Base-by-base conservation (phyloP, 2,888 invertebrate species). In the Isoperla grammatica region DNA sequence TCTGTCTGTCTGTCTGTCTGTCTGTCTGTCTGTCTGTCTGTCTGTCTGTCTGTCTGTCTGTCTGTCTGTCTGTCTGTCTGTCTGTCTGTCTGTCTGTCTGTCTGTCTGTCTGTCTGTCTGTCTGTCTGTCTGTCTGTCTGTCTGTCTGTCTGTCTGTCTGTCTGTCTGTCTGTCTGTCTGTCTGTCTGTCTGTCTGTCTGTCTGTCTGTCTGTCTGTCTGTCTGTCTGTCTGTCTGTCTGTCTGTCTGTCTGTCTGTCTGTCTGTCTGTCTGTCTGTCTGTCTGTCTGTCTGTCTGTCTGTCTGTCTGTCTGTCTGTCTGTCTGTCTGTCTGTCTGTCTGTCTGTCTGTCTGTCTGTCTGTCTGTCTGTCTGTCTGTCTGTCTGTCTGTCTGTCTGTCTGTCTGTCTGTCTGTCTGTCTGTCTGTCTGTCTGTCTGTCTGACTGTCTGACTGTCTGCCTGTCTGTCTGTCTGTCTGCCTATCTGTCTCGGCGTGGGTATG, bases 61-160 rank as follows among this genome's bases (percentile, higher is more conserved):
- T 59, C 59, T 59, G 56, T 59, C 59, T 59, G 56, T 59, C 59
- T 59, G 56, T 59, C 59, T 59, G 59, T 59, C 59, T 59, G 59
- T 59, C 57, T 59, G 59, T 59, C 59, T 59, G 59, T 59, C 59
- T 59, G 59, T 59, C 59, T 59, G 59, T 58, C 53, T 58, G 53
- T 58, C 53, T 58, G 58, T 58, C 40, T 58, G 58, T 58, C 53
- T 58, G 58, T 58, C 53, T 58, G 53, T 58, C 53, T 58, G 58
- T 58, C 40, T 58, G 58, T 58, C 40, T 58, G 58, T 54, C 40
- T 54, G 58, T 54, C 40, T 58, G 58, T 58, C 35, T 58, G 58
- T 58, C 39, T 58, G 58, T 58, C 53, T 58, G 39, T 58, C 40
- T 58, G 53, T 58, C 40, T 58, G 58, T 58, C 40, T 58, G 58